Conservation (phyloP, 1,140 invertebrate genomes). For the Thalassaphorura encarpata region DNA sequence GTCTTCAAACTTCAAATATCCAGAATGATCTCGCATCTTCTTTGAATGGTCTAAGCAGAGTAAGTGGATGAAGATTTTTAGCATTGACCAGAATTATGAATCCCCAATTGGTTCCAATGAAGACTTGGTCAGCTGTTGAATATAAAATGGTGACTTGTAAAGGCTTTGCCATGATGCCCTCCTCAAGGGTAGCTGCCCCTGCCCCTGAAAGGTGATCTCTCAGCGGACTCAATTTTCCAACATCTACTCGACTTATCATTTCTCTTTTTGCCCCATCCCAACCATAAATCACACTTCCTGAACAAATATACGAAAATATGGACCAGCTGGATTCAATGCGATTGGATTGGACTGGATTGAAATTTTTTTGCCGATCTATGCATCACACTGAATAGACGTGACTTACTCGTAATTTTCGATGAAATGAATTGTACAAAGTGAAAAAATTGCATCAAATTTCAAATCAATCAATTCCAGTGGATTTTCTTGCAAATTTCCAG, state of each 20-base stretch:
- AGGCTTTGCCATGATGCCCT: conserved; percentile 8
- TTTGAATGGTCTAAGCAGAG: conserved; percentile 80
- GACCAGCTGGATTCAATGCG: no score
- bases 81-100: conserved; percentile 78
- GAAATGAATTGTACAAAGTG: no score
- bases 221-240: conserved; percentile 26
- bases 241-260: conserved; percentile 24
- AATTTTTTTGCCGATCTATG: no score
- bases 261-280: conserved; percentile 28
- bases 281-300: conserved; percentile 27
- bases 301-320: neutral
- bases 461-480: no score
- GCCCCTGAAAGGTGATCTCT: conserved; percentile 8
- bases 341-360: no score
- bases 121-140: conserved; percentile 55
- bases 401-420: no score
- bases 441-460: no score
- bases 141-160: conserved; percentile 62
- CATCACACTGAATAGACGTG: no score
- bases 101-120: conserved; percentile 84
- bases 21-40: conserved; percentile 47
- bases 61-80: conserved; percentile 66
- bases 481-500: no score
- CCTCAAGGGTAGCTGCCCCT: neutral
- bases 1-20: no score